A percentile compares a stretch with the other conserved stretches of the same genome.
Evolutionary conservation across 2,113 vertebrate species (phyloP).

Genomic region (Urocitellus parryii): DNA sequence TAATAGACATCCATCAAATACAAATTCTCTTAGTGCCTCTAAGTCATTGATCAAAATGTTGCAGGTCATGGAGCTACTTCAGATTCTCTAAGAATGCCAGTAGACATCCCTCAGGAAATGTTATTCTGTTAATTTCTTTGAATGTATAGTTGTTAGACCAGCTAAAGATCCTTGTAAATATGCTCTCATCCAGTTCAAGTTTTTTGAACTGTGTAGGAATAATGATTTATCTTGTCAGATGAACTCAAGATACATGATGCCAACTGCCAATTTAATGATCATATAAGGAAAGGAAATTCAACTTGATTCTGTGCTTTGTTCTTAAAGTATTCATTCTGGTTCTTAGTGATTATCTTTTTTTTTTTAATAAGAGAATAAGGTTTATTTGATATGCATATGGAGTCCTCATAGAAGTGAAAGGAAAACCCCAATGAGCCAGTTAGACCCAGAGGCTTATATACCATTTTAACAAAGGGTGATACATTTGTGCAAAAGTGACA

Average conservation of each 20-base stretch:
- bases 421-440: not conserved
- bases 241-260: not conserved
- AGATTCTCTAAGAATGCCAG: not conserved
- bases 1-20: not conserved
- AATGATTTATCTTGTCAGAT: not conserved
- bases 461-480: not conserved
- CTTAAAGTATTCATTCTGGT: not conserved
- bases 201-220: slow-evolving; percentile 24
- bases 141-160: not conserved
- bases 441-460: not conserved
- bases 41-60: not conserved
- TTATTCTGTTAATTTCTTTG: slow-evolving; percentile 12
- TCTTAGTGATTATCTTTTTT: not conserved
- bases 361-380: not conserved
- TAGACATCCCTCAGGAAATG: not conserved
- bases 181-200: not conserved
- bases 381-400: not conserved
- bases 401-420: not conserved
- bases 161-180: not conserved
- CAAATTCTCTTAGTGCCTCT: not conserved
- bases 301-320: not conserved
- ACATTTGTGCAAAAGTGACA: not conserved
- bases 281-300: not conserved
- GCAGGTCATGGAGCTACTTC: not conserved
- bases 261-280: not conserved